Percentiles rank a stretch among this genome's conserved stretches.
Evolutionary conservation across 1,140 invertebrate genomes (phyloP).

Genomic region (Telenomus remus): DNA sequence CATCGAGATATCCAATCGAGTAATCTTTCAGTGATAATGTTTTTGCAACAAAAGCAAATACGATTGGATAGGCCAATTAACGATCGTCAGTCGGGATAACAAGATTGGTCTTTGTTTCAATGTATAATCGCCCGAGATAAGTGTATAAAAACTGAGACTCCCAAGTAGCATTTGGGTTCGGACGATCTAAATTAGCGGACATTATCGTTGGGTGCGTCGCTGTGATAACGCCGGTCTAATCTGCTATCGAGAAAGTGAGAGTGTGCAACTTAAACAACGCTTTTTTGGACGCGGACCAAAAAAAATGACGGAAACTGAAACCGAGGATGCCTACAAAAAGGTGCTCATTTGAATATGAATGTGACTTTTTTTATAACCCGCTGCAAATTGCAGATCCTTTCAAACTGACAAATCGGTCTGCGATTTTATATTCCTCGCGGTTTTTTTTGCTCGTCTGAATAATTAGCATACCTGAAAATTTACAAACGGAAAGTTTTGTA

Average conservation of each 20-base stretch:
- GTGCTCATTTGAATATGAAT: conserved; percentile 17
- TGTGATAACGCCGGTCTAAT: neutral
- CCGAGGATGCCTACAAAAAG: conserved; percentile 15
- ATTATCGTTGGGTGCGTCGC: neutral
- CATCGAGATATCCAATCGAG: too few species aligned
- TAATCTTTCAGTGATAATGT: too few species aligned
- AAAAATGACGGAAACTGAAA: conserved; percentile 22
- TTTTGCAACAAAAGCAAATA: too few species aligned
- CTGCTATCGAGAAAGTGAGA: neutral
- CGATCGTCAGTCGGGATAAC: too few species aligned
- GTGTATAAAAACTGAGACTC: neutral
- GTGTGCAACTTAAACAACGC: neutral
- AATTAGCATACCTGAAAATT: too few species aligned
- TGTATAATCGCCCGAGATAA: neutral
- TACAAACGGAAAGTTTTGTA: too few species aligned
- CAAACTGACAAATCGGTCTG: neutral
- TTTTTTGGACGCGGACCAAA: neutral
- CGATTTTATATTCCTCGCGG: neutral
- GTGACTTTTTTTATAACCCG: neutral
- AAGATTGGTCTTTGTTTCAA: too few species aligned
- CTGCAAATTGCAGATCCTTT: neutral
- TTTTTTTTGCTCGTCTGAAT: neutral
- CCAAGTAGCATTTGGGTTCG: too few species aligned
- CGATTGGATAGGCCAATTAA: too few species aligned
- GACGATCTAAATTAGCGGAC: neutral